Percentiles rank a stretch among this genome's conserved stretches.
Conservation (phyloP, 2,888 invertebrate genomes). For the Strigamia crassipes region DNA sequence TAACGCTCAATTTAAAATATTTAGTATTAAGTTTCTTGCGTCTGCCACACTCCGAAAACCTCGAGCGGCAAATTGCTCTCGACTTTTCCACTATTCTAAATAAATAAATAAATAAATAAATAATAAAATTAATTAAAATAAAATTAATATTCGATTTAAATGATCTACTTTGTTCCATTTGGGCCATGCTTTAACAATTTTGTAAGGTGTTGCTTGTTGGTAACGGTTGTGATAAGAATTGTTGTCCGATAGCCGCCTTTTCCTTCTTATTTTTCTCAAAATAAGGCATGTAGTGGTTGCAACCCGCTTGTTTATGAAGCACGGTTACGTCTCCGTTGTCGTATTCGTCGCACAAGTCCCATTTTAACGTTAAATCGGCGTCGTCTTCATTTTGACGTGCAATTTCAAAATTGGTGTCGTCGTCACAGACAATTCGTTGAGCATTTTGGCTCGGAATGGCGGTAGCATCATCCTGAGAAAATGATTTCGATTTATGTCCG, state of each 20-base stretch:
- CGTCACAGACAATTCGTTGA: background rate
- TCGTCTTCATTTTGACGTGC: background rate
- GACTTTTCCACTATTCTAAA: background rate
- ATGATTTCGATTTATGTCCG: background rate
- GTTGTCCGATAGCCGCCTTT: slow-evolving; percentile 67
- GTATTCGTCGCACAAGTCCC: background rate
- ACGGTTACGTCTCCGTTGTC: background rate
- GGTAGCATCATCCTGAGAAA: background rate
- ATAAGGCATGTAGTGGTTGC: background rate
- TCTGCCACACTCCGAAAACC: slow-evolving; percentile 95
- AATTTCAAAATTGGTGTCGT: background rate
- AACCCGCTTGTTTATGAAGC: background rate
- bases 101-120: too few species aligned
- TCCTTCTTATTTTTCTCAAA: slow-evolving; percentile 68
- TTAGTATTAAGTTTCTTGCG: too few species aligned
- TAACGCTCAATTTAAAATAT: too few species aligned
- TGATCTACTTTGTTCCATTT: slow-evolving; percentile 78
- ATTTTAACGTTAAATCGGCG: background rate
- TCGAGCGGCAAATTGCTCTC: slow-evolving; percentile 66
- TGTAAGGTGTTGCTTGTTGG: slow-evolving; percentile 88
- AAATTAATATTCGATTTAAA: too few species aligned
- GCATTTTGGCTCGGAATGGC: background rate
- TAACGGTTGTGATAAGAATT: slow-evolving; percentile 81
- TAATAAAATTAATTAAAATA: too few species aligned
- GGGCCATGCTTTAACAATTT: slow-evolving; percentile 88